These are phyloP conservation scores for Piscicola geometra DNA, from an alignment of 2,888 invertebrate genomes.

Conservation along the genomic window DNA sequence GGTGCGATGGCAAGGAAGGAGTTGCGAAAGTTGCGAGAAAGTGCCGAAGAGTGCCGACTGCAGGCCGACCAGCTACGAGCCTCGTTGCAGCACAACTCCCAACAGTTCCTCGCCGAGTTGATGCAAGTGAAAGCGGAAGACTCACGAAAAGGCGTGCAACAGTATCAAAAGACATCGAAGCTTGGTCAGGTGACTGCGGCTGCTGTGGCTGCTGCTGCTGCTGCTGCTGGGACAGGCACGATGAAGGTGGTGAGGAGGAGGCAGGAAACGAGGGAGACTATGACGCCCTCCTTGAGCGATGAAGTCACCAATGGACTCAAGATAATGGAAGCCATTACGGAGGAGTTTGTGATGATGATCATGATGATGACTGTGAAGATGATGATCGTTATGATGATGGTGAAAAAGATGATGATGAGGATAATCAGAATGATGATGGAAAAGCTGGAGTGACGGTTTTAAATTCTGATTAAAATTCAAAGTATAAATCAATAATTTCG, in stretches of 20 bases:
- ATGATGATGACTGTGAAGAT: no score
- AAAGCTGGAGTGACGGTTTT: no score
- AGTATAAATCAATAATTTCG: no score
- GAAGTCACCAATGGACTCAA: neutral
- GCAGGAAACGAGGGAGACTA: neutral
- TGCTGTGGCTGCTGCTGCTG: no score
- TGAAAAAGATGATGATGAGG: no score
- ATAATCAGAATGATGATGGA: no score
- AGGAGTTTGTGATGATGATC: neutral
- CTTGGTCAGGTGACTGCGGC: neutral
- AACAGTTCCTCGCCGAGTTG: neutral
- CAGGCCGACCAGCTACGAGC: neutral
- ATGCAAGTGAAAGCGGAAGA: neutral
- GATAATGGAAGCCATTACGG: neutral
- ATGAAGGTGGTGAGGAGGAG: no score
- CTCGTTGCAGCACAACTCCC: neutral
- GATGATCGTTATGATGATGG: no score
- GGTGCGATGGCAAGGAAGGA: constrained; percentile 44
- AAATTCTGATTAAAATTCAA: no score
- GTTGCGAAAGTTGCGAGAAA: neutral
- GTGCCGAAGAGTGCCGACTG: neutral
- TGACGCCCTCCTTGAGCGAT: neutral
- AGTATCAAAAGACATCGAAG: neutral
- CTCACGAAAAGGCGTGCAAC: neutral
- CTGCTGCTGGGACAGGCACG: no score